Evolutionary conservation across 2,888 invertebrate species (phyloP).

Genomic region (Bruchidius siliquastri): DNA sequence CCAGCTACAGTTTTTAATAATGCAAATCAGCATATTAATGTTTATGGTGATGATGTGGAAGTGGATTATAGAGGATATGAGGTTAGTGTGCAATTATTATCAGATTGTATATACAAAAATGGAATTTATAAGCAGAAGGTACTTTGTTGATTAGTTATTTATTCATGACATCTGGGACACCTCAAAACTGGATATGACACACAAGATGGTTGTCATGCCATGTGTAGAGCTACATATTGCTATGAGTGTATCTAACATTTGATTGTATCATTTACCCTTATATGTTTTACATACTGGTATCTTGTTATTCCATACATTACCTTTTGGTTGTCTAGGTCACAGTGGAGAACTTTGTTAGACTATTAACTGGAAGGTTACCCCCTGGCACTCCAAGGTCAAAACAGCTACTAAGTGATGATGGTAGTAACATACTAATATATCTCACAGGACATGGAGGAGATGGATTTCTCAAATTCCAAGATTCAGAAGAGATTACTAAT

Average conservation of each 20-base stretch:
- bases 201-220: too few species aligned
- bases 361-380: constrained; percentile 89
- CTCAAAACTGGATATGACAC: too few species aligned
- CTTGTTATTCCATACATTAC: too few species aligned
- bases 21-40: constrained; percentile 95
- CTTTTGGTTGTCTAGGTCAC: constrained; percentile 64
- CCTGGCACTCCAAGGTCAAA: constrained; percentile 94
- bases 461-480: constrained; percentile 98
- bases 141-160: too few species aligned
- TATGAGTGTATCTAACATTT: too few species aligned
- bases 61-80: constrained; percentile 96
- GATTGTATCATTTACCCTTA: too few species aligned
- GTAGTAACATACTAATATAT: constrained; percentile 94
- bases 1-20: constrained; percentile 98
- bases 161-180: too few species aligned
- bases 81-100: constrained; percentile 52
- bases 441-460: constrained; percentile 97
- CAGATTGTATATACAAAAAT: too few species aligned
- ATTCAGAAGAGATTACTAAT: constrained; percentile 97
- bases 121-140: too few species aligned
- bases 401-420: constrained; percentile 90
- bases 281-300: too few species aligned
- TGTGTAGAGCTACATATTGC: too few species aligned
- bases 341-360: constrained; percentile 95
- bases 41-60: constrained; percentile 99